These are phyloP conservation scores for Labeo calbasu DNA, from an alignment of 2,797 vertebrate species.

Conservation along the genomic window DNA sequence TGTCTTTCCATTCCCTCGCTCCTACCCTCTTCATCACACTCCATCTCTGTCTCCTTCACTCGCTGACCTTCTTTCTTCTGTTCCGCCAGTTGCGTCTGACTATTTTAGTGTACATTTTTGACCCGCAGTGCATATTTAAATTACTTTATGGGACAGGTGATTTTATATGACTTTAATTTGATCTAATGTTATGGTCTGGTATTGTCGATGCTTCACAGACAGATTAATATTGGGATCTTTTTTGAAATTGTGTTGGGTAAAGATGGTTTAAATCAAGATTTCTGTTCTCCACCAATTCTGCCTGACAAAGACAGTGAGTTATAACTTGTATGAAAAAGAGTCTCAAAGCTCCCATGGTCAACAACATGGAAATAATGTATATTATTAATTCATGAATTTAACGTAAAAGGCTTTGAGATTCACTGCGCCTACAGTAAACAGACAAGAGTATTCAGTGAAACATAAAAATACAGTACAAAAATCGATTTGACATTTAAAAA, in stretches of 20 bases:
- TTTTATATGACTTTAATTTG: background rate
- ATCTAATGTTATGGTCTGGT: background rate
- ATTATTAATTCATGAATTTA: constrained; percentile 73
- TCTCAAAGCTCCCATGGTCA: constrained; percentile 64
- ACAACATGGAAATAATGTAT: constrained; percentile 70
- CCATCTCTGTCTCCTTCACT: constrained; percentile 36
- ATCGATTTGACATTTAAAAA: too few species aligned
- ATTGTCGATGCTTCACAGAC: background rate
- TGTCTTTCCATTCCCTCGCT: constrained; percentile 23
- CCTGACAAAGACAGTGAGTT: background rate
- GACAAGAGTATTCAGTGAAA: too few species aligned
- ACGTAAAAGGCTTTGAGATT: too few species aligned
- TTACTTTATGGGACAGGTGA: background rate
- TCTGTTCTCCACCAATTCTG: background rate
- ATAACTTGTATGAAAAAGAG: constrained; percentile 7
- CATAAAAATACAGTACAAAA: too few species aligned
- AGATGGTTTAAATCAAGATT: background rate
- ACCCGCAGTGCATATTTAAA: background rate
- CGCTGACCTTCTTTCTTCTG: constrained; percentile 15
- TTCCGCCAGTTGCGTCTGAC: background rate
- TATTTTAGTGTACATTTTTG: background rate
- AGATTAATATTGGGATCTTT: background rate
- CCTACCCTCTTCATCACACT: constrained; percentile 27
- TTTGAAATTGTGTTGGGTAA: background rate
- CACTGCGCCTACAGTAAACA: too few species aligned